Base-by-base conservation (phyloP, 1,140 invertebrate genomes). In the Eueides isabella region DNA sequence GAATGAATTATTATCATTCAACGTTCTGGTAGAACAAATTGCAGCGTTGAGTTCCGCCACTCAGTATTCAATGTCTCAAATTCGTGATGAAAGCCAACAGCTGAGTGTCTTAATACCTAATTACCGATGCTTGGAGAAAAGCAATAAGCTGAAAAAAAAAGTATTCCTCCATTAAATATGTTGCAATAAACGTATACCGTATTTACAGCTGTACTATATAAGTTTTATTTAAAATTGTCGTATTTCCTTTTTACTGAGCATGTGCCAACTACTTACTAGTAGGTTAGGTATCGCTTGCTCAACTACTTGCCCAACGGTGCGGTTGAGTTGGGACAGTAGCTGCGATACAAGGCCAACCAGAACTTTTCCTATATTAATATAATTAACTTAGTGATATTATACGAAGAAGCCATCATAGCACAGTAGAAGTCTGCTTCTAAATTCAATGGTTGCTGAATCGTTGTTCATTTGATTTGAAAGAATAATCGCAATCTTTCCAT, bases 271-370 rank as follows among this genome's bases (percentile, higher is more conserved):
- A 23, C 9, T 11, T 5, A 11, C 48, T 12, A 55, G 48, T 55
- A 55, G 23, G 44, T 61, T 33, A 55, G 29, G n/a, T 61, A 33
- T 9, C 30, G 44, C 67, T 69, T 69, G 48, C 44, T 19, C 67
- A 69, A 69, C 5, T 5, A 9, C 48, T 69, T 69, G 48, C 67
- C 38, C 67, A 69, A 69, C 67, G 29, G 19, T 31, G 66, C 66
- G 23, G 64, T 14, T 29, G 19, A 9, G 33, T 68, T 68, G 41
- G 66, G 66, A 68, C 66, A 61, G 66, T 55, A 55, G 64, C 64
- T 28, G 14, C 33, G 35, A 28, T 12, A 30, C 65, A 68, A 68
- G 66, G 66, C 29, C 66, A 44, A 23, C 66, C 11, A 68, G 26
- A 68, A 68, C 66, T 68, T 68, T 68, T 68, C 48, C 44, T 35